A percentile compares a stretch with the other conserved stretches of the same genome.
Conservation (phyloP, 2,113 vertebrate species). For the Peucedramus taeniatus region DNA sequence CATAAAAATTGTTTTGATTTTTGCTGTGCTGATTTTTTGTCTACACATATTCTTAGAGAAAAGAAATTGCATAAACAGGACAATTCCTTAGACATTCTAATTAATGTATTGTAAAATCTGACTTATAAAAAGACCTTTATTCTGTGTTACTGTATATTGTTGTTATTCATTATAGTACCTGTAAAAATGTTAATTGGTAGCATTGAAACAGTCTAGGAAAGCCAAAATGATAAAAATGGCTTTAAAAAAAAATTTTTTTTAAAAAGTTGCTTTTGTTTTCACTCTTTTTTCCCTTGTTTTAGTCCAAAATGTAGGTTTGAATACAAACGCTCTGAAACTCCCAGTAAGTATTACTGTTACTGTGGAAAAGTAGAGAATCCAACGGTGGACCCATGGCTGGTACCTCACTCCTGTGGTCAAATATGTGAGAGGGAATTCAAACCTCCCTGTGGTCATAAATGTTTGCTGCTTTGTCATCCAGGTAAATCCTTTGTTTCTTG, state of each 20-base stretch:
- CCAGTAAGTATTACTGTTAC: slow-evolving; percentile 88
- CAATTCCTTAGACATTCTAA: neutral
- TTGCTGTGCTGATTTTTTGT: neutral
- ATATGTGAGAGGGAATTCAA: slow-evolving; percentile 88
- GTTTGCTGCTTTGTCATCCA: slow-evolving; percentile 95
- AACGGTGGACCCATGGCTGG: slow-evolving; percentile 88
- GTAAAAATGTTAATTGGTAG: neutral
- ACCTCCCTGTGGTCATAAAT: slow-evolving; percentile 91
- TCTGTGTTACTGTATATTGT: neutral
- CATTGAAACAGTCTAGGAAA: neutral
- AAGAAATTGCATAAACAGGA: neutral
- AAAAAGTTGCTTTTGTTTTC: neutral
- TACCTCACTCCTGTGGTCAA: slow-evolving; percentile 96
- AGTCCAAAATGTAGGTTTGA: slow-evolving; percentile 96
- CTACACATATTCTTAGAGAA: neutral
- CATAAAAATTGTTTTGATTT: neutral
- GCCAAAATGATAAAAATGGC: neutral
- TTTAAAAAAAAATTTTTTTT: too few relatives aligned
- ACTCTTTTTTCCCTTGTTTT: neutral
- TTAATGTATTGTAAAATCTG: neutral
- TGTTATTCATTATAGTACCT: neutral
- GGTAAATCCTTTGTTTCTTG: slow-evolving; percentile 69
- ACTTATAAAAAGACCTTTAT: neutral
- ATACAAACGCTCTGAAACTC: slow-evolving; percentile 85
- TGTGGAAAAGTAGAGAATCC: slow-evolving; percentile 95